Evolutionary conservation across 2,888 invertebrate species (phyloP).

Genomic region (Alloscopus bannaensis): DNA sequence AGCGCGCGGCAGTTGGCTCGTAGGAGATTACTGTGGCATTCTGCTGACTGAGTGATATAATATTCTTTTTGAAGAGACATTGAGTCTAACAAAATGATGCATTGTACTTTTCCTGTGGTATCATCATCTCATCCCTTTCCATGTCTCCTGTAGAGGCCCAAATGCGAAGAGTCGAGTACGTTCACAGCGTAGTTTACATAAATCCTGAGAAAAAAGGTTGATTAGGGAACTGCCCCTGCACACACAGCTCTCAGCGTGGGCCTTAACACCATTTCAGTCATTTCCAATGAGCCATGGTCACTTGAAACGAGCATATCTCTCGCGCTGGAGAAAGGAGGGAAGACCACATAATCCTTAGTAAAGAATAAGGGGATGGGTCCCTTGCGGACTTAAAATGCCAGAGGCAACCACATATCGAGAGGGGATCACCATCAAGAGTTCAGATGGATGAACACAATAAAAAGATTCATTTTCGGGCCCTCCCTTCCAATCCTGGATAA

Average conservation of each 20-base stretch:
- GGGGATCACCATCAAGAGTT: background rate
- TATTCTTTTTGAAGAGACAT: constrained; percentile 8
- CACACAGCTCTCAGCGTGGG: constrained; percentile 59
- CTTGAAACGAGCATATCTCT: constrained; percentile 22
- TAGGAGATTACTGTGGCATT: constrained; percentile 37
- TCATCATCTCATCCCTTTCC: constrained; percentile 49
- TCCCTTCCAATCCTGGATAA: constrained; percentile 43
- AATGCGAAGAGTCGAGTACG: constrained; percentile 38
- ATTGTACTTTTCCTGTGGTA: constrained; percentile 23
- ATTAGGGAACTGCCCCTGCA: constrained; percentile 64
- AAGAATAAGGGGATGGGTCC: constrained; percentile 44
- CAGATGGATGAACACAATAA: background rate
- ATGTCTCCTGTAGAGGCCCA: constrained; percentile 55
- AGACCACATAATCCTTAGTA: constrained; percentile 10
- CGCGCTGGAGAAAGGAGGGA: constrained; percentile 28
- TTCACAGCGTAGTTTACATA: constrained; percentile 57
- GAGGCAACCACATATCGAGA: constrained; percentile 53
- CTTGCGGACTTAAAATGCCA: constrained; percentile 56
- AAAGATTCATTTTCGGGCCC: constrained; percentile 24
- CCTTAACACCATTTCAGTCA: constrained; percentile 62
- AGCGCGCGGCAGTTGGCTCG: constrained; percentile 41
- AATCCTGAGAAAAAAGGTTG: constrained; percentile 62
- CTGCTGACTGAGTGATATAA: constrained; percentile 8
- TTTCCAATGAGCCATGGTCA: constrained; percentile 57
- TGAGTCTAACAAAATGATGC: constrained; percentile 47